A percentile compares a stretch with the other conserved stretches of the same genome.
These are phyloP conservation scores for Hydropotes inermis DNA, from an alignment of 2,113 vertebrate species.

Conservation along the genomic window DNA sequence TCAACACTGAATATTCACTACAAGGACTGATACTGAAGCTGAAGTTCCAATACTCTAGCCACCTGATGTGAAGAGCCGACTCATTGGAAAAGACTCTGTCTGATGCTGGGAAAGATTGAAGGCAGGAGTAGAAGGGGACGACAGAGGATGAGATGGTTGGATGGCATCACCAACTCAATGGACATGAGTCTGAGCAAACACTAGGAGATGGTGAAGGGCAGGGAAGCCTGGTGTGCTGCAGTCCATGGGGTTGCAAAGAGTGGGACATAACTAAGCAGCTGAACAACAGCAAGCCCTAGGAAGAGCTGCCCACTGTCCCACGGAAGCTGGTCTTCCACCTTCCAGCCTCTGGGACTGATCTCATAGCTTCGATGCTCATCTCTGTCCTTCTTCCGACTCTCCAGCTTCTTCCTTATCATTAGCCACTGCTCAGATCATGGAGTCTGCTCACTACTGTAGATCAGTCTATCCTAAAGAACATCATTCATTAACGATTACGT, in stretches of 20 bases:
- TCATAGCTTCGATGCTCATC: neutral
- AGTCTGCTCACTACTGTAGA: neutral
- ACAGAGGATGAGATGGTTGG: no score
- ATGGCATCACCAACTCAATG: no score
- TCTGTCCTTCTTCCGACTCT: neutral
- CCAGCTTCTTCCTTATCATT: neutral
- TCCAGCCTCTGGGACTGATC: neutral
- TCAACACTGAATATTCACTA: neutral
- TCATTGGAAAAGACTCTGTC: neutral
- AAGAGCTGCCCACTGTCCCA: neutral
- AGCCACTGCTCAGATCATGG: neutral
- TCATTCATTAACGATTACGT: slow-evolving; percentile 6
- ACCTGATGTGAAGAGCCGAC: neutral
- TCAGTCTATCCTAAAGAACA: slow-evolving; percentile 18
- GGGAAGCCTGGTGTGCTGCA: neutral
- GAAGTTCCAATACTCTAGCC: neutral
- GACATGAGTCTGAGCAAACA: neutral
- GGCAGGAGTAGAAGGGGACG: neutral
- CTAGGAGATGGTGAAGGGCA: neutral
- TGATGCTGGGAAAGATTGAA: neutral
- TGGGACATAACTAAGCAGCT: neutral
- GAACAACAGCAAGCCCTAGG: fast-evolving
- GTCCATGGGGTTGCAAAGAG: neutral
- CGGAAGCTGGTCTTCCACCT: neutral
- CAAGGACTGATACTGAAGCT: neutral